Conservation (phyloP, 2,888 invertebrate genomes). For the Tigriopus californicus region DNA sequence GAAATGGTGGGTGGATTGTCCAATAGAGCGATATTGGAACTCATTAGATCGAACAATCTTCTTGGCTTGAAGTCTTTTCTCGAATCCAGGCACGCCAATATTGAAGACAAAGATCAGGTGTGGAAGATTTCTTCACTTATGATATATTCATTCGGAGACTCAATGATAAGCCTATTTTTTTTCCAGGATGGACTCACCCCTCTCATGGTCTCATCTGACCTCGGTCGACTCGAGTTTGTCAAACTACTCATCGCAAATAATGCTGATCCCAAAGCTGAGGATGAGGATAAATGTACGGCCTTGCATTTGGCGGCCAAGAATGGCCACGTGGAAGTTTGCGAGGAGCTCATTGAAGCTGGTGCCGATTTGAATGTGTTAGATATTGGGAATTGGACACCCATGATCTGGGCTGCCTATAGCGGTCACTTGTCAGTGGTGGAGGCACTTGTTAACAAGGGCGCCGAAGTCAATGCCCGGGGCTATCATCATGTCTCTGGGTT, state of each 20-base stretch:
- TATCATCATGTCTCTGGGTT: conserved; percentile 83
- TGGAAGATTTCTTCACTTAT: conserved; percentile 20
- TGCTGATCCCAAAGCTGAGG: conserved; percentile 77
- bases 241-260: conserved; percentile 67
- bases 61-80: conserved; percentile 58
- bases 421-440: conserved; percentile 49
- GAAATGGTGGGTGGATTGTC: neutral
- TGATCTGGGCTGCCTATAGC: conserved; percentile 96
- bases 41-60: conserved; percentile 38
- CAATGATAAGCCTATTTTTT: conserved; percentile 16
- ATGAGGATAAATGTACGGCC: conserved; percentile 84
- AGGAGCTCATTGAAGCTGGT: conserved; percentile 61
- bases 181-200: conserved; percentile 75
- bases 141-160: neutral
- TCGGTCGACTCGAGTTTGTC: conserved; percentile 63
- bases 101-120: conserved; percentile 76
- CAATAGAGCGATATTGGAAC: neutral
- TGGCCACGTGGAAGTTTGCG: conserved; percentile 60
- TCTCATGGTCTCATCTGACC: conserved; percentile 73
- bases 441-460: conserved; percentile 59
- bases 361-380: conserved; percentile 70
- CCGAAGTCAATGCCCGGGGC: conserved; percentile 85
- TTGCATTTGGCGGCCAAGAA: conserved; percentile 74
- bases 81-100: conserved; percentile 51
- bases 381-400: conserved; percentile 85